A percentile compares a stretch with the other conserved stretches of the same genome.
Conservation (phyloP, 1,140 invertebrate genomes). For the Hyposmocoma kahamanoa region DNA sequence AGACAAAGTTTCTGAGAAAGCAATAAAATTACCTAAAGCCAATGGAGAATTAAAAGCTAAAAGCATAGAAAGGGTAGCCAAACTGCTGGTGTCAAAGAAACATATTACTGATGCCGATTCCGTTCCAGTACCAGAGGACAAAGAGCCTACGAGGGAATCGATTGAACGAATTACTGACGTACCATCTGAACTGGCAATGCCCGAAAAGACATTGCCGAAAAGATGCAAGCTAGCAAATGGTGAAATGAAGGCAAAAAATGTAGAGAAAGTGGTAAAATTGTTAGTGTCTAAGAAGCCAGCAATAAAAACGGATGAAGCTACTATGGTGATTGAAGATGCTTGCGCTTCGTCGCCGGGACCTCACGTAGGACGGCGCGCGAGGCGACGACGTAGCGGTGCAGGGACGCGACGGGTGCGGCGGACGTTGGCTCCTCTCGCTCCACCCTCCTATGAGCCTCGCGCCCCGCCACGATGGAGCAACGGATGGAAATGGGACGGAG, state of each 20-base stretch:
- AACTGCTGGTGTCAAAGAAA: slow-evolving; percentile 25
- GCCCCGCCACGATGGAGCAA: slow-evolving; percentile 86
- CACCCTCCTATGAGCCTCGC: slow-evolving; percentile 28
- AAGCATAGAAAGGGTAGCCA: slow-evolving; percentile 36
- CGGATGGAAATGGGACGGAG: slow-evolving; percentile 93
- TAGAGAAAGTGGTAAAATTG: slow-evolving; percentile 47
- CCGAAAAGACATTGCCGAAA: neutral
- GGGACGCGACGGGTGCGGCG: slow-evolving; percentile 22
- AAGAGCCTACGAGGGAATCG: slow-evolving; percentile 13
- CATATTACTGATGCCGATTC: neutral
- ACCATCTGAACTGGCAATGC: neutral
- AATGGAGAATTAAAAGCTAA: slow-evolving; percentile 54
- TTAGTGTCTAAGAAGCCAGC: slow-evolving; percentile 53
- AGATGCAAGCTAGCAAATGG: slow-evolving; percentile 18
- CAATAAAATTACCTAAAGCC: neutral
- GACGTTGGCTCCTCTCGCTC: slow-evolving; percentile 21
- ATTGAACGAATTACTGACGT: slow-evolving; percentile 3
- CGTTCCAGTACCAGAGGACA: slow-evolving; percentile 3
- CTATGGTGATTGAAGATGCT: slow-evolving; percentile 51
- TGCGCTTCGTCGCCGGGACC: slow-evolving; percentile 45
- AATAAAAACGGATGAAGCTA: slow-evolving; percentile 52
- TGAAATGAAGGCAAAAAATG: slow-evolving; percentile 34
- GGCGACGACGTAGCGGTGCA: slow-evolving; percentile 29
- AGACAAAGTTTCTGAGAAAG: neutral
- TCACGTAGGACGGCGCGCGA: slow-evolving; percentile 19